Evolutionary conservation across 2,113 vertebrate species (phyloP).

Genomic region (Puntigrus tetrazona): DNA sequence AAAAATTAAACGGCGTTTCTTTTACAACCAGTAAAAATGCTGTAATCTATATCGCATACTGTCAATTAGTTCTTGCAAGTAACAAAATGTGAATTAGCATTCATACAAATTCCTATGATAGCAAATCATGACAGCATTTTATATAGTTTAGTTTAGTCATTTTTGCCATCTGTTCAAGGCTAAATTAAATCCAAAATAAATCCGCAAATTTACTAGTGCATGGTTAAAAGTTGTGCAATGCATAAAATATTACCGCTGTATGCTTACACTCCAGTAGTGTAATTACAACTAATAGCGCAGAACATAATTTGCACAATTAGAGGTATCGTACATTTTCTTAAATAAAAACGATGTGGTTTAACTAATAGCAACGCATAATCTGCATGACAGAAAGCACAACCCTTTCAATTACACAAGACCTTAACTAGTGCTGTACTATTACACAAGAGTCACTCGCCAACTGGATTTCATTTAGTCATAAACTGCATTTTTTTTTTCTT

Average conservation of each 20-base stretch:
- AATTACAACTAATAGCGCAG: background rate
- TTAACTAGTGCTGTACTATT: background rate
- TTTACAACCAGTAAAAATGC: no score
- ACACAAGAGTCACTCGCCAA: background rate
- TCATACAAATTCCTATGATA: background rate
- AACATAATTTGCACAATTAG: background rate
- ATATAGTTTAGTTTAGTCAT: background rate
- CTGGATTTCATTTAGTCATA: background rate
- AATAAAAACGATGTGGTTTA: background rate
- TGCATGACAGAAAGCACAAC: background rate
- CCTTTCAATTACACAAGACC: background rate
- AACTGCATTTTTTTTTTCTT: no score
- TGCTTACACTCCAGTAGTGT: background rate
- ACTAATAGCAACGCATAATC: background rate
- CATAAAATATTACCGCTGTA: no score
- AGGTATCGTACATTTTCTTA: background rate
- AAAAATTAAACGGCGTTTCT: no score
- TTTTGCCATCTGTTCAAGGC: background rate
- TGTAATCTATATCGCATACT: background rate
- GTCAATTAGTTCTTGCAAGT: background rate
- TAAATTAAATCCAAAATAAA: background rate
- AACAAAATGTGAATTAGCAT: background rate
- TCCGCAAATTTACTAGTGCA: background rate
- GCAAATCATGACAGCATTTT: background rate
- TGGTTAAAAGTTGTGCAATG: background rate